A percentile compares a stretch with the other conserved stretches of the same genome.
Evolutionary conservation across 1,140 invertebrate genomes (phyloP).

Genomic region (Ceratina calcarata): DNA sequence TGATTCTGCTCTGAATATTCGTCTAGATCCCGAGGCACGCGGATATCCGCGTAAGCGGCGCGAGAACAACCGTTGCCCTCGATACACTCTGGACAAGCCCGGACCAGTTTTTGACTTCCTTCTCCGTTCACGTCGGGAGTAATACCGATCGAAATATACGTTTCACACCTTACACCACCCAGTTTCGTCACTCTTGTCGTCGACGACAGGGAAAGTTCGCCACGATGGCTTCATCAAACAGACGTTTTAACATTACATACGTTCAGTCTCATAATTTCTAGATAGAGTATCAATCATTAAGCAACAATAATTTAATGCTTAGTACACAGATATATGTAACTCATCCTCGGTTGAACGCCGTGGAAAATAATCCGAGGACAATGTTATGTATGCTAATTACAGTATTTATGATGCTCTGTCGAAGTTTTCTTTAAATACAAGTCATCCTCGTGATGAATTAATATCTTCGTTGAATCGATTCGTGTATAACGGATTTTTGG

Average conservation of each 20-base stretch:
- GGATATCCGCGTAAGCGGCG: conserved; percentile 43
- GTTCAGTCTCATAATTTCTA: background rate
- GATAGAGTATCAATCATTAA: background rate
- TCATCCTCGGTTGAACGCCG: conserved; percentile 19
- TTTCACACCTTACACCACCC: conserved; percentile 41
- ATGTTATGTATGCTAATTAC: background rate
- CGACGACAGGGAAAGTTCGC: conserved; percentile 51
- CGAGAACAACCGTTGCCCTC: conserved; percentile 30
- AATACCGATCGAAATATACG: conserved; percentile 20
- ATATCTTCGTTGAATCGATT: background rate
- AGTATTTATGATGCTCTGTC: background rate
- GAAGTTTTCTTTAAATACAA: background rate
- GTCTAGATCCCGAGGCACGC: conserved; percentile 22
- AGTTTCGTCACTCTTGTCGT: conserved; percentile 54
- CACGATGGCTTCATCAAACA: conserved; percentile 23
- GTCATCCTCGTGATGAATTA: background rate
- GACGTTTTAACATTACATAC: background rate
- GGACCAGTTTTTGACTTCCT: background rate
- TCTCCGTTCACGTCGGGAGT: background rate
- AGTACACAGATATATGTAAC: background rate
- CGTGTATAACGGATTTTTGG: background rate
- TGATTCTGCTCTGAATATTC: conserved; percentile 34
- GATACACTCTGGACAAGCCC: conserved; percentile 1
- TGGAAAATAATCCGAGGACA: conserved; percentile 45
- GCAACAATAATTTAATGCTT: background rate